Base-by-base conservation (phyloP, 2,888 invertebrate species). In the Petrolisthes manimaculis region DNA sequence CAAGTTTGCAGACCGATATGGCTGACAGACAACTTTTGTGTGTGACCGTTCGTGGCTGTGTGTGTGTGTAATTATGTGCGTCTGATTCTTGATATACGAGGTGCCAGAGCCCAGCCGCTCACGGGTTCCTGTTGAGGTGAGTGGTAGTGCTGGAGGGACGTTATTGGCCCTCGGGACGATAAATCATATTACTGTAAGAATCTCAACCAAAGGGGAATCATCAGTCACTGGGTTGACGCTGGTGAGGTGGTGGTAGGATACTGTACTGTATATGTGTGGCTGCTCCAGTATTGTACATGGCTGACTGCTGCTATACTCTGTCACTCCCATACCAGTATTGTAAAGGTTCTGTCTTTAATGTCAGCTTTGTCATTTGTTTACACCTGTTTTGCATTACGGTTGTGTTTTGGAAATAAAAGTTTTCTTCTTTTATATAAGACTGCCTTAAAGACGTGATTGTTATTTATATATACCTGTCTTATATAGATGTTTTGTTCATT, bases 171-270 rank as follows among this genome's bases (percentile, higher is more conserved):
- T 9, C 3, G 18, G 18, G 12, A 74, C 74, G 8, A 74, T 74
- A 74, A n/a, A 74, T 74, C 74, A 74, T n/a, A 74, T 74, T 74
- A n/a, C n/a, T n/a, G n/a, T n/a, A 21, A 74, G 74, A 74, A 74
- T 74, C 74, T 24, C 21, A 1, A n/a, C 74, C 9, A 74, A 74
- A 74, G 24, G 21, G 21, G 74, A 24, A 74, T 74, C 74, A 74
- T 74, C 74, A 9, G 74, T 74, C 74, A 74, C n/a, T 14, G 37
- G 74, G 21, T 8, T n/a, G 71, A 54, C 8, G 61, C n/a, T 6
- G 6, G 53, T 51, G 5, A 53, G 53, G 61, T 9, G 18, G 24
- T 56, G 8, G 81, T 24, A n/a, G n/a, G 37, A 21, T 75, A 14
- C 24, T 21, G 75, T 12, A 8, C 51, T 37, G 77, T 3, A 3